These are phyloP conservation scores for Melinaea marsaeus DNA, from an alignment of 2,888 invertebrate genomes.

Conservation along the genomic window DNA sequence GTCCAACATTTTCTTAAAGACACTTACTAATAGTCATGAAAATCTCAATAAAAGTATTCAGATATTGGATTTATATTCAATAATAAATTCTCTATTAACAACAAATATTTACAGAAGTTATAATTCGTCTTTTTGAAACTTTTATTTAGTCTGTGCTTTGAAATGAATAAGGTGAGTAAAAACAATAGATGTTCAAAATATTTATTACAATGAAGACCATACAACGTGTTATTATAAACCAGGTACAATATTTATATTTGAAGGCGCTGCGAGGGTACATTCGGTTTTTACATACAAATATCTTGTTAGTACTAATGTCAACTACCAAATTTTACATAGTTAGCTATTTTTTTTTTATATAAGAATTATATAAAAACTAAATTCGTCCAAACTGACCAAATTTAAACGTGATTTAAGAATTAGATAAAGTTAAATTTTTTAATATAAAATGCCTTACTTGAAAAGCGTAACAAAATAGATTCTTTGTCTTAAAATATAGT, in stretches of 20 bases:
- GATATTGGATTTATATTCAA: too few relatives aligned
- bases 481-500: conserved; percentile 57
- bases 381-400: conserved; percentile 9
- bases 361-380: conserved; percentile 3
- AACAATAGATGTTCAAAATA: conserved; percentile 62
- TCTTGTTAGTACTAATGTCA: conserved; percentile 19
- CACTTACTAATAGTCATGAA: too few relatives aligned
- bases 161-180: too few relatives aligned
- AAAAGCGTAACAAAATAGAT: conserved; percentile 76
- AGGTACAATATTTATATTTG: conserved; percentile 71
- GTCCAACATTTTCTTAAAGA: too few relatives aligned
- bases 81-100: too few relatives aligned
- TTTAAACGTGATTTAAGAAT: conserved; percentile 21
- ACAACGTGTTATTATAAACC: conserved; percentile 71
- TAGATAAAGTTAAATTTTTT: conserved; percentile 41
- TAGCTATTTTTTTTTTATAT: neutral
- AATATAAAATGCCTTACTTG: conserved; percentile 53
- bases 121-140: too few relatives aligned
- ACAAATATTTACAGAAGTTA: too few relatives aligned
- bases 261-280: conserved; percentile 44
- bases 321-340: conserved; percentile 11
- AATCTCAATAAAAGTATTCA: too few relatives aligned
- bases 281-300: conserved; percentile 11
- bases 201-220: conserved; percentile 74
- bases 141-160: too few relatives aligned